phyloP scores from a whole-genome alignment of 2,888 invertebrate species.

The Alentia gelatinosa region DNA sequence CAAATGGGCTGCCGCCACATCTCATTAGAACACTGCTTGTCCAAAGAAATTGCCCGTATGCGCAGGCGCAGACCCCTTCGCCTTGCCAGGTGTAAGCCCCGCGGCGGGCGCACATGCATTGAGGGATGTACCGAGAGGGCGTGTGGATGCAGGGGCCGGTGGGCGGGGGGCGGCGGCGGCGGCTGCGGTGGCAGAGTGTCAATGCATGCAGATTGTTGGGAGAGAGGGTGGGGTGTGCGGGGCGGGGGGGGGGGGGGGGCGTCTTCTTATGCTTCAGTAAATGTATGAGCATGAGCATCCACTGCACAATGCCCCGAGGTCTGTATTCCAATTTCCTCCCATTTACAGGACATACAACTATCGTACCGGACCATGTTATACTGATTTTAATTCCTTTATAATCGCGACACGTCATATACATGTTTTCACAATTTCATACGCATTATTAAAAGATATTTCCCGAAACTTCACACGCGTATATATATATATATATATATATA shows the following conservation, averaged over 20 bases:
- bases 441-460: too few species aligned
- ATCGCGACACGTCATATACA: too few species aligned
- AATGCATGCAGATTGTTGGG: background rate
- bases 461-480: too few species aligned
- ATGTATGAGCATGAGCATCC: too few species aligned
- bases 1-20: conserved; percentile 24
- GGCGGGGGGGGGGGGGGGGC: background rate
- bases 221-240: background rate
- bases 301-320: too few species aligned
- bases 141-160: background rate
- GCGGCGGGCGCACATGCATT: conserved; percentile 13
- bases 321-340: too few species aligned
- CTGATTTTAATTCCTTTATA: too few species aligned
- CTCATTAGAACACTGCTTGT: background rate
- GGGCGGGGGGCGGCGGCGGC: background rate
- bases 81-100: background rate
- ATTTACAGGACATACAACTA: too few species aligned
- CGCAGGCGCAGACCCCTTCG: conserved; percentile 35
- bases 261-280: too few species aligned
- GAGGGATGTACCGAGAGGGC: background rate
- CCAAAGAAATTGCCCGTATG: background rate
- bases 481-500: conserved; percentile 45
- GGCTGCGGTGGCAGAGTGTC: background rate
- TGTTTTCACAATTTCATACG: too few species aligned
- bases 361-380: too few species aligned